Percentiles rank a stretch among this genome's conserved stretches.
Conservation (phyloP, 1,140 invertebrate genomes). For the Aricia agestis region DNA sequence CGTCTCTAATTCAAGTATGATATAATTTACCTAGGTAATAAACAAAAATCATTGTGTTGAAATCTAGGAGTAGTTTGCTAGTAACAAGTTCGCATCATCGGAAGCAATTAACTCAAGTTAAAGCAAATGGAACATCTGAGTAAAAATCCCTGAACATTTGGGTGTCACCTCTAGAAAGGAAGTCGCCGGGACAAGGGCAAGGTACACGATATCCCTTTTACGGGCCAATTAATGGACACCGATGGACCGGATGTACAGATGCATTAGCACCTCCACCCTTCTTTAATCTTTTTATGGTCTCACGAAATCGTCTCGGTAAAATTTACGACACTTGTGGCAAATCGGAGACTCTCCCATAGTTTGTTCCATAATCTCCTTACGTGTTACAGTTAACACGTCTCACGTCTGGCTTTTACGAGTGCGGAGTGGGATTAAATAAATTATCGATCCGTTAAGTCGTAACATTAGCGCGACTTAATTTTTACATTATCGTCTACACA, state of each 20-base stretch:
- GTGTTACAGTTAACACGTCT: conserved; percentile 3
- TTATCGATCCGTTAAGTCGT: not conserved
- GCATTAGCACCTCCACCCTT: conserved; percentile 69
- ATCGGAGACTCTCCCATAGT: conserved; percentile 21
- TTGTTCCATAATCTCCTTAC: conserved; percentile 1
- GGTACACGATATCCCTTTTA: conserved; percentile 74
- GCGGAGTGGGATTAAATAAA: not conserved
- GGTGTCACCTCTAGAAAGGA: conserved; percentile 49
- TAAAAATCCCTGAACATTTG: not conserved
- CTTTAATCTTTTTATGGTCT: conserved; percentile 63
- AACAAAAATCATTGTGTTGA: no score
- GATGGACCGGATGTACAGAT: conserved; percentile 65
- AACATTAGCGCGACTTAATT: not conserved
- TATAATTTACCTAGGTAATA: no score
- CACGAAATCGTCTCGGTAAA: conserved; percentile 52
- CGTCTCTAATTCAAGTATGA: no score
- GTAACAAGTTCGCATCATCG: no score
- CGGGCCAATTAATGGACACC: conserved; percentile 72
- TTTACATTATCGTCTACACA: not conserved
- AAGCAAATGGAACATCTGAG: not conserved
- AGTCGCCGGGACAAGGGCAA: conserved; percentile 45
- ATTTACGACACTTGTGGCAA: conserved; percentile 35
- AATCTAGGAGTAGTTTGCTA: no score
- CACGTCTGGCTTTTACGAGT: not conserved
- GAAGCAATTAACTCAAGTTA: not conserved